A percentile compares a stretch with the other conserved stretches of the same genome.
Evolutionary conservation across 2,888 invertebrate species (phyloP).

Genomic region (Hypselothyrea guttata): DNA sequence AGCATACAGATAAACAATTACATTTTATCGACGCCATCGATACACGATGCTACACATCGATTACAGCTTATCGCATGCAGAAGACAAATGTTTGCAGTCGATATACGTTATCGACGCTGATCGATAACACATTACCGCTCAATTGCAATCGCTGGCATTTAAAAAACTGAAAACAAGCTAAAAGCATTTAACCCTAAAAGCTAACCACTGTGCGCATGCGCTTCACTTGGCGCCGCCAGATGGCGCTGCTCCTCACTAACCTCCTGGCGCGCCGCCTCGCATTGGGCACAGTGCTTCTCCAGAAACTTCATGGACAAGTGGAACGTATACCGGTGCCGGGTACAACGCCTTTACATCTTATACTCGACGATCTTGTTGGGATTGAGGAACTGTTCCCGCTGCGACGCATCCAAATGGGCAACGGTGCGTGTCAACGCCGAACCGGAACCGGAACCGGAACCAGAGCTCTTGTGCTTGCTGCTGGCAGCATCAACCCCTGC

Average conservation of each 20-base stretch:
- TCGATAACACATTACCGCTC: neutral
- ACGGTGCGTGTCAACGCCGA: conserved; percentile 81
- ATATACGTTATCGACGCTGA: conserved; percentile 27
- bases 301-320: conserved; percentile 81
- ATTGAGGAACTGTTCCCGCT: conserved; percentile 82
- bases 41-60: neutral
- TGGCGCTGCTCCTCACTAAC: conserved; percentile 63
- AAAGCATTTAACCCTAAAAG: conserved; percentile 41
- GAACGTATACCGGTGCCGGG: conserved; percentile 82
- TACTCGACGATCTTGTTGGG: conserved; percentile 82
- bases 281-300: conserved; percentile 79
- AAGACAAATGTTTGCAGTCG: conserved; percentile 1
- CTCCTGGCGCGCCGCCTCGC: conserved; percentile 69
- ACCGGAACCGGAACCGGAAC: conserved; percentile 31
- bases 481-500: conserved; percentile 25
- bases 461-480: conserved; percentile 65
- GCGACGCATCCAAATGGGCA: conserved; percentile 81
- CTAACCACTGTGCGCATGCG: conserved; percentile 68
- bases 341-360: conserved; percentile 82
- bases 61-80: conserved; percentile 7
- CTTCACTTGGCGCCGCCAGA: conserved; percentile 32
- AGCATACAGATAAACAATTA: neutral
- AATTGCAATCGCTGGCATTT: conserved; percentile 29
- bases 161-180: conserved; percentile 3
- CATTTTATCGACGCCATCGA: neutral